Conservation (phyloP, 2,113 vertebrate genomes). For the Cyprinus carpio region DNA sequence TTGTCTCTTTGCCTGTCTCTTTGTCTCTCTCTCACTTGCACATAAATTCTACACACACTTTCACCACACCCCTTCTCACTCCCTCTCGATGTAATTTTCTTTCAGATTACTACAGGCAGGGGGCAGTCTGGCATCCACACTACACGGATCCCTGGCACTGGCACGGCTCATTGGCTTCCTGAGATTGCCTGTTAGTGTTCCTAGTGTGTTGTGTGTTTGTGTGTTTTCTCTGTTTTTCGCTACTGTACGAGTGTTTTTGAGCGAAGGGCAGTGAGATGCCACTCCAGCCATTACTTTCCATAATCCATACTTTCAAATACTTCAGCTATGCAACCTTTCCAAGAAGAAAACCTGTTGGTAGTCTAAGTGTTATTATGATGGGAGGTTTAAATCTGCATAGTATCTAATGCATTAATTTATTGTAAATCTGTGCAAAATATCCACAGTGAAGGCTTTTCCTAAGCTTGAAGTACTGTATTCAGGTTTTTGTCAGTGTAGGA, state of each 20-base stretch:
- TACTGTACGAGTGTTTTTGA: conserved; percentile 19
- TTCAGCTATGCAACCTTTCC: conserved; percentile 41
- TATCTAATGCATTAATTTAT: no score
- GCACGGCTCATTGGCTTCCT: conserved; percentile 56
- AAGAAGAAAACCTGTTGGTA: conserved; percentile 27
- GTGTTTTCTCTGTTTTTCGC: neutral
- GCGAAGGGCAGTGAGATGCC: conserved; percentile 12
- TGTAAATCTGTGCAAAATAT: neutral
- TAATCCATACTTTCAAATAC: conserved; percentile 19
- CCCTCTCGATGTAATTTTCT: conserved; percentile 54
- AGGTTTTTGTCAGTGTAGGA: no score
- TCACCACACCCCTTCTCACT: conserved; percentile 36
- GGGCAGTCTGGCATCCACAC: conserved; percentile 63
- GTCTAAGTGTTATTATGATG: neutral
- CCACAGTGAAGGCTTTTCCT: neutral
- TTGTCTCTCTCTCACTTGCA: conserved; percentile 10
- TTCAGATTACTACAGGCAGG: conserved; percentile 60
- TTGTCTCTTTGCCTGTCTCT: conserved; percentile 6
- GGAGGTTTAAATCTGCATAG: no score
- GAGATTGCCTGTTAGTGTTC: conserved; percentile 40
- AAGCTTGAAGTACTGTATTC: neutral
- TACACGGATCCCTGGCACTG: conserved; percentile 44
- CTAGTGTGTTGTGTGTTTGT: neutral
- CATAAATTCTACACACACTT: conserved; percentile 14
- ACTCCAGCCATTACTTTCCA: conserved; percentile 36